Conservation (phyloP, 2,888 invertebrate genomes). For the Noctua comes region DNA sequence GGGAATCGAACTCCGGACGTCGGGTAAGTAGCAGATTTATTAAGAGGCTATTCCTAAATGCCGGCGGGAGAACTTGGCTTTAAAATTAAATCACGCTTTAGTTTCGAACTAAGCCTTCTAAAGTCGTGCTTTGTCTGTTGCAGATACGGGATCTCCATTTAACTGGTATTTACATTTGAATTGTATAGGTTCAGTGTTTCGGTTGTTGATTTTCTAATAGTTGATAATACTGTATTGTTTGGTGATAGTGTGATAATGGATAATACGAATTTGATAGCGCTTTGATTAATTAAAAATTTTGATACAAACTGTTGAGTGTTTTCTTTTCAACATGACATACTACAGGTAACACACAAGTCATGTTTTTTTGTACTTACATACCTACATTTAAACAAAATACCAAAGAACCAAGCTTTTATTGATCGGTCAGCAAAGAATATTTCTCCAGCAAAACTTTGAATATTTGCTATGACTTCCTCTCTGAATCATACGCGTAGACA, state of each 20-base stretch:
- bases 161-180: conserved; percentile 68
- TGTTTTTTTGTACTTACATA: background rate
- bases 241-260: background rate
- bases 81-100: conserved; percentile 88
- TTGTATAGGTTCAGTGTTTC: conserved; percentile 45
- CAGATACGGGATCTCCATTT: conserved; percentile 74
- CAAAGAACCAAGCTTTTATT: background rate
- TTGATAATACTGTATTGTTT: conserved; percentile 14
- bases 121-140: conserved; percentile 78
- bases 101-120: conserved; percentile 83
- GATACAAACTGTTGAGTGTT: background rate
- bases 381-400: background rate
- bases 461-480: background rate
- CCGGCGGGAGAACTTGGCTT: conserved; percentile 77
- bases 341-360: background rate
- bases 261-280: background rate
- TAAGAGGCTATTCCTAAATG: conserved; percentile 85
- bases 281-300: background rate
- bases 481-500: conserved; percentile 11
- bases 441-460: background rate
- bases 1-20: conserved; percentile 86
- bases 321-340: background rate
- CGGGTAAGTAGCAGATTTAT: conserved; percentile 87
- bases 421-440: background rate
- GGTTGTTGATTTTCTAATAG: conserved; percentile 20